These are phyloP conservation scores for Onychostoma macrolepis DNA, from an alignment of 2,113 vertebrate species.

Conservation along the genomic window DNA sequence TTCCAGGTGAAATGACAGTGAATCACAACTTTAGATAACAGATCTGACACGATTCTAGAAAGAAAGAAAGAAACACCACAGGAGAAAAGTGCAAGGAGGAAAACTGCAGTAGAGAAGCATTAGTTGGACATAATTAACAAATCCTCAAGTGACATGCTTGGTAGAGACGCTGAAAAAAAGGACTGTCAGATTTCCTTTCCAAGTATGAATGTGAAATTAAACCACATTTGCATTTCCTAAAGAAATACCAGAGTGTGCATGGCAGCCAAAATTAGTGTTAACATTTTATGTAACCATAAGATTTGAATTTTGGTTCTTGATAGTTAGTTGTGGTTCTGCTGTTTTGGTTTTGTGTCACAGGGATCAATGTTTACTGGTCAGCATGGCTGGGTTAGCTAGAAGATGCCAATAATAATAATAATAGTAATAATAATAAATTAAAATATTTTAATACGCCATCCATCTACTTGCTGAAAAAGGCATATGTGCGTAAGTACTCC, in stretches of 20 bases:
- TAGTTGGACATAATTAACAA: constrained; percentile 5
- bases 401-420: neutral
- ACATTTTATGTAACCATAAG: constrained; percentile 5
- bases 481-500: neutral
- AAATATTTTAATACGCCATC: neutral
- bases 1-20: neutral
- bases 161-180: neutral
- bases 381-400: neutral
- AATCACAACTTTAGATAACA: neutral
- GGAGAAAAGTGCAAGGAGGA: neutral
- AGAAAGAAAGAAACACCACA: neutral
- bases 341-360: neutral
- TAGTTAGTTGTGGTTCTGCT: neutral
- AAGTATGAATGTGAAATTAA: constrained; percentile 4
- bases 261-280: neutral
- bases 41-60: neutral
- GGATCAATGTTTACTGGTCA: neutral
- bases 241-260: neutral
- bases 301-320: neutral
- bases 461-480: neutral
- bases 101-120: neutral
- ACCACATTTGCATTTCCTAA: constrained; percentile 10
- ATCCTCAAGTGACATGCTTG: constrained; percentile 3
- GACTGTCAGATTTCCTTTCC: constrained; percentile 1
- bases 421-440: no score